Conservation (phyloP, 2,888 invertebrate species). For the Tetheella fluctuosa region DNA sequence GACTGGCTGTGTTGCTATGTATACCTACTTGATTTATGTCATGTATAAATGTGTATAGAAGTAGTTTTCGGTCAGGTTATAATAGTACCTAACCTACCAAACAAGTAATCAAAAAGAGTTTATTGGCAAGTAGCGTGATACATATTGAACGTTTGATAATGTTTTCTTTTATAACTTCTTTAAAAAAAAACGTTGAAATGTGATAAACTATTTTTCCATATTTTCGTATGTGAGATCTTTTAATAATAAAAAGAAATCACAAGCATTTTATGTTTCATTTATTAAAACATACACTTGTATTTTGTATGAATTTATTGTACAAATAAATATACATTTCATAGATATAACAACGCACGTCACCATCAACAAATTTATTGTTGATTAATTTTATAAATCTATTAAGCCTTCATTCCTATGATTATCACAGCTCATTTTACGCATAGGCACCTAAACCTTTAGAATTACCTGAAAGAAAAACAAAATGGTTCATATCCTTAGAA, state of each 20-base stretch:
- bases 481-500: no score
- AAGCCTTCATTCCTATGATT: constrained; percentile 33
- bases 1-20: neutral
- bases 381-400: neutral
- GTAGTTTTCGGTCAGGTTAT: neutral
- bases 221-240: constrained; percentile 54
- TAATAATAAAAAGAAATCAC: constrained; percentile 50
- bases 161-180: constrained; percentile 16
- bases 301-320: constrained; percentile 44
- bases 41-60: neutral
- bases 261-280: constrained; percentile 37
- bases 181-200: constrained; percentile 36
- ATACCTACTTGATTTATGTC: constrained; percentile 1
- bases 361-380: constrained; percentile 4
- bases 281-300: constrained; percentile 34
- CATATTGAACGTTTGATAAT: neutral
- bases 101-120: neutral
- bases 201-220: constrained; percentile 49
- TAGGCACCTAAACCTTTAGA: constrained; percentile 29
- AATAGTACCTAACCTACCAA: neutral
- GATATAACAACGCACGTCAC: constrained; percentile 33
- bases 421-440: constrained; percentile 70
- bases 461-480: constrained; percentile 30
- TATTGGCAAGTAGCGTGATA: neutral
- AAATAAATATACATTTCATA: constrained; percentile 46